A percentile compares a stretch with the other conserved stretches of the same genome.
phyloP scores from a whole-genome alignment of 2,113 vertebrate genomes.

The Stegastes partitus region DNA sequence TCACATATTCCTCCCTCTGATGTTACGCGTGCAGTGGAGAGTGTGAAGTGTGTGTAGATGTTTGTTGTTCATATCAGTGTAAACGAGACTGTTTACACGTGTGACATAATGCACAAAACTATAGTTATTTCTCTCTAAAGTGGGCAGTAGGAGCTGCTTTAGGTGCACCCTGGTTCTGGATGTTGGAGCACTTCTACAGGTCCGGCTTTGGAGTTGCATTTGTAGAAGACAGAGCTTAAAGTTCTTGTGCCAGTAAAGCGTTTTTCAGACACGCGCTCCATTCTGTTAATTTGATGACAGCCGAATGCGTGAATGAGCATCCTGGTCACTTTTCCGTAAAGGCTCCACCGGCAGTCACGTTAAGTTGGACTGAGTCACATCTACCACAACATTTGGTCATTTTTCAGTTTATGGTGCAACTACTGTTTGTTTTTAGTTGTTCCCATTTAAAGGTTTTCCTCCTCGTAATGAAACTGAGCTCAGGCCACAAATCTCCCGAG shows the following conservation, averaged over 20 bases:
- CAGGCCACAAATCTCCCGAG: constrained; percentile 25
- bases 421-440: constrained; percentile 3
- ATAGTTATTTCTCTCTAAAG: not conserved
- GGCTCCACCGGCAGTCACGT: no score
- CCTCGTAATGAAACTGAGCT: constrained; percentile 21
- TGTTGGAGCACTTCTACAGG: not conserved
- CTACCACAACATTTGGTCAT: no score
- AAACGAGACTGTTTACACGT: not conserved
- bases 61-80: not conserved
- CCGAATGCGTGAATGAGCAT: no score
- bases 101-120: not conserved
- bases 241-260: not conserved
- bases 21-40: not conserved
- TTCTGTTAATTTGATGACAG: no score
- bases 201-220: not conserved
- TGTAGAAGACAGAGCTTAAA: not conserved
- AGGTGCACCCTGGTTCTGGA: not conserved
- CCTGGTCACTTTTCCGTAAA: no score
- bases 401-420: not conserved
- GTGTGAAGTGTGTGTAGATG: not conserved
- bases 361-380: no score
- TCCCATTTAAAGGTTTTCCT: constrained; percentile 24
- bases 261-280: no score
- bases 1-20: constrained; percentile 16
- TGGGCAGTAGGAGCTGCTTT: no score